Percentiles rank a stretch among this genome's conserved stretches.
These are phyloP conservation scores for Dryobota labecula DNA, from an alignment of 2,888 invertebrate species.

Conservation along the genomic window DNA sequence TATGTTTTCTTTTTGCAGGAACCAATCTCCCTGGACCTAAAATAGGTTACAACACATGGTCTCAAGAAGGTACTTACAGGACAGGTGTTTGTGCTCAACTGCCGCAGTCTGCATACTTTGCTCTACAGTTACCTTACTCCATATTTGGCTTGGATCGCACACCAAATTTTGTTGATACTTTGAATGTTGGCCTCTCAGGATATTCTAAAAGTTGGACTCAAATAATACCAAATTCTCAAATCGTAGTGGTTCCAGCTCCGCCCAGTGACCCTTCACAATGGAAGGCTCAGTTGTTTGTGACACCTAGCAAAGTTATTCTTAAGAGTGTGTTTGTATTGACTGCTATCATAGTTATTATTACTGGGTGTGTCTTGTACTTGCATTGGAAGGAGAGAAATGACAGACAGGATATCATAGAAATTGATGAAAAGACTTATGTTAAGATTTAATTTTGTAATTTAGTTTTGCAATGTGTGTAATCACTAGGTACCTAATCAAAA, in stretches of 20 bases:
- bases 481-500: conserved; percentile 24
- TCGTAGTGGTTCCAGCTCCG: conserved; percentile 98
- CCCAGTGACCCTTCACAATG: conserved; percentile 94
- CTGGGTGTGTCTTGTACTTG: conserved; percentile 95
- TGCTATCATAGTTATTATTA: conserved; percentile 96
- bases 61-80: conserved; percentile 95
- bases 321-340: conserved; percentile 97
- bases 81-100: conserved; percentile 96
- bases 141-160: conserved; percentile 99
- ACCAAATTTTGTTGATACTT: conserved; percentile 98
- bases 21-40: conserved; percentile 98
- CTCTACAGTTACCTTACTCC: conserved; percentile 98
- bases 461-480: conserved; percentile 5
- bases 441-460: conserved; percentile 74
- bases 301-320: conserved; percentile 98
- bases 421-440: conserved; percentile 86
- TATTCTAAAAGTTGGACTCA: conserved; percentile 95
- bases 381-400: conserved; percentile 96
- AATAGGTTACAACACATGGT: conserved; percentile 96
- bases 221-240: conserved; percentile 99
- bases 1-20: conserved; percentile 75
- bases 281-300: conserved; percentile 98
- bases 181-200: conserved; percentile 95
- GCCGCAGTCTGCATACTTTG: conserved; percentile 97
- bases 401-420: conserved; percentile 86